Evolutionary conservation across 2,888 invertebrate genomes (phyloP), one percentile per base, ranked within the genome.

Genomic region (Idaea biselata): DNA sequence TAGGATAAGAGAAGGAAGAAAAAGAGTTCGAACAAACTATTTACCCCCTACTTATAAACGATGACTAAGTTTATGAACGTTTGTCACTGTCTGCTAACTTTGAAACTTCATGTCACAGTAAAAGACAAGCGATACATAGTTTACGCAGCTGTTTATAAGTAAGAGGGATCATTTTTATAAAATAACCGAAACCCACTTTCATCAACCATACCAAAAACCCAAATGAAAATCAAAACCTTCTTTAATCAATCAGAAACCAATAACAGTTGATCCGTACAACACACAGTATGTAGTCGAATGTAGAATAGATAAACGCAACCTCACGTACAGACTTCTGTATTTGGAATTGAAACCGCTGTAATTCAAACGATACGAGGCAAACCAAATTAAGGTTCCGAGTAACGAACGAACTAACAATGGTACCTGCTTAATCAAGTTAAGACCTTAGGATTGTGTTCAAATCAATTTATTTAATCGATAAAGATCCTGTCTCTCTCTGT

Each of bases 351-450:
- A 68, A 69, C 69, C 71, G 58, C 64, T 67, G 71, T 69, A 71
- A 71, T 71, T 69, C 63, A 68, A 74, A 73, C 73, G 74, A 76
- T 76, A 73, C 73, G 68, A 70, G 73, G 60, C 66, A 71, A 80
- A 82, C 76, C 72, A 73, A 81, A 79, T 82, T 80, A 82, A 76
- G 79, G 74, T 65, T 65, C 60, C 70, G 63, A 68, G 75, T 77
- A 79, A 77, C 78, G 75, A 76, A 76, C 74, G 72, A 70, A 71
- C 74, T 70, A 76, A 77, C 77, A 76, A 74, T 72, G 73, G 76
- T 62, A 70, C 73, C 72, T 71, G 74, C 73, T 79, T 80, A 82
- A 83, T 81, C 76, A 77, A 75, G 73, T 77, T 71, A 69, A 66
- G 58, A 62, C 68, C 69, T 70, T 70, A 71, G 74, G 74, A 74